Evolutionary conservation across 1,140 invertebrate genomes (phyloP).

Genomic region (Aradophagus sp.): DNA sequence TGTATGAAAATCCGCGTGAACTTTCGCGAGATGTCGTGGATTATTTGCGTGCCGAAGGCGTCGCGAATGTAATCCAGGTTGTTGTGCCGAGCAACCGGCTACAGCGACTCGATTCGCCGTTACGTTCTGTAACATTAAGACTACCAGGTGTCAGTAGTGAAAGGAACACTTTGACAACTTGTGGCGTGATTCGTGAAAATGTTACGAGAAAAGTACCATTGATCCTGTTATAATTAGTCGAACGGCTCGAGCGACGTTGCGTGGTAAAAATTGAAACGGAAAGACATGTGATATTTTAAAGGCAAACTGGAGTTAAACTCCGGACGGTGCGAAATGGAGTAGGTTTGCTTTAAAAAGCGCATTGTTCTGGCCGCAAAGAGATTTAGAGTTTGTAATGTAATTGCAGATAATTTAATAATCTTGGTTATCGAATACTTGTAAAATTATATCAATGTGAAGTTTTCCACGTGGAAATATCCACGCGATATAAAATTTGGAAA

Average conservation of each 20-base stretch:
- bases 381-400: no score
- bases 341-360: no score
- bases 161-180: constrained; percentile 30
- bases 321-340: neutral
- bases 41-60: constrained; percentile 42
- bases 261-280: no score
- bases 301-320: no score
- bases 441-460: no score
- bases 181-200: constrained; percentile 10
- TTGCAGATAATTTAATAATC: no score
- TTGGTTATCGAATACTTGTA: no score
- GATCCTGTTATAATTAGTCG: constrained; percentile 6
- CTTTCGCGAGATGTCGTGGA: constrained; percentile 41
- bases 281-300: no score
- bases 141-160: constrained; percentile 28
- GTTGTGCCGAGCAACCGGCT: constrained; percentile 33
- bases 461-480: no score
- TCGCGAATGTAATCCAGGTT: constrained; percentile 38
- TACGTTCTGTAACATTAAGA: constrained; percentile 17
- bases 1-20: constrained; percentile 10
- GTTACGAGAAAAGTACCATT: constrained; percentile 9
- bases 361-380: no score
- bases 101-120: constrained; percentile 23
- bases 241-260: neutral
- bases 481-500: no score